A percentile compares a stretch with the other conserved stretches of the same genome.
phyloP scores from a whole-genome alignment of 2,797 vertebrate species.

The Centropyge bicolor region DNA sequence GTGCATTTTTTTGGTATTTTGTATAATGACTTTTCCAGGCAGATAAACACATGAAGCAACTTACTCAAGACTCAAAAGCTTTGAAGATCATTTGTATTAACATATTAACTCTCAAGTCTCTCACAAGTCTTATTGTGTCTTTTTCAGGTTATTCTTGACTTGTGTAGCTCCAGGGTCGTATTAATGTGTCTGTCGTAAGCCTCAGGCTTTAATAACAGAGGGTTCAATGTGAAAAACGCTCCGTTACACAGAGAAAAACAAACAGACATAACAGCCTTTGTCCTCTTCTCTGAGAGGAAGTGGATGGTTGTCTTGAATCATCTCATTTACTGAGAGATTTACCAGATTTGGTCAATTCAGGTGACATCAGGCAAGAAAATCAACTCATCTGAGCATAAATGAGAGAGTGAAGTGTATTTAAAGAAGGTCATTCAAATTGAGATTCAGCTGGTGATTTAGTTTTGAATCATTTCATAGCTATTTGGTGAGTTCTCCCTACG shows the following conservation, averaged over 20 bases:
- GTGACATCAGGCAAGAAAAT: neutral
- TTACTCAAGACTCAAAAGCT: neutral
- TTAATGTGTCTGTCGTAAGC: conserved; percentile 38
- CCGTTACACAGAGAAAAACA: conserved; percentile 10
- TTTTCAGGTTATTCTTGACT: conserved; percentile 4
- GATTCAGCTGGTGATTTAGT: neutral
- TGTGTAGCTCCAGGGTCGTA: conserved; percentile 16
- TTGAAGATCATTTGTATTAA: neutral
- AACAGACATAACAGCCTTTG: conserved; percentile 44
- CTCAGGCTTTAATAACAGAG: conserved; percentile 28
- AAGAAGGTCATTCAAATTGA: neutral
- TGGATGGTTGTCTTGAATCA: conserved; percentile 34
- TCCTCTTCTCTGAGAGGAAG: conserved; percentile 33
- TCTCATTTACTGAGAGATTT: conserved; percentile 28
- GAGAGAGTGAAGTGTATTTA: neutral
- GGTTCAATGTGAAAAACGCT: conserved; percentile 18
- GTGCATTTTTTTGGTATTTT: neutral
- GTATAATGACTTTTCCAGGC: neutral
- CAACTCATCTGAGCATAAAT: neutral
- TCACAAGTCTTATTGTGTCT: neutral
- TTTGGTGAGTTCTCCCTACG: neutral
- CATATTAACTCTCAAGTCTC: neutral
- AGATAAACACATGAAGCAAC: neutral
- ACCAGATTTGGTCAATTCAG: neutral
- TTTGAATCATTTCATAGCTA: conserved; percentile 25